Percentiles rank a stretch among this genome's conserved stretches.
Conservation (phyloP, 92 coral and sea anemone genomes). For the Porites lobata region DNA sequence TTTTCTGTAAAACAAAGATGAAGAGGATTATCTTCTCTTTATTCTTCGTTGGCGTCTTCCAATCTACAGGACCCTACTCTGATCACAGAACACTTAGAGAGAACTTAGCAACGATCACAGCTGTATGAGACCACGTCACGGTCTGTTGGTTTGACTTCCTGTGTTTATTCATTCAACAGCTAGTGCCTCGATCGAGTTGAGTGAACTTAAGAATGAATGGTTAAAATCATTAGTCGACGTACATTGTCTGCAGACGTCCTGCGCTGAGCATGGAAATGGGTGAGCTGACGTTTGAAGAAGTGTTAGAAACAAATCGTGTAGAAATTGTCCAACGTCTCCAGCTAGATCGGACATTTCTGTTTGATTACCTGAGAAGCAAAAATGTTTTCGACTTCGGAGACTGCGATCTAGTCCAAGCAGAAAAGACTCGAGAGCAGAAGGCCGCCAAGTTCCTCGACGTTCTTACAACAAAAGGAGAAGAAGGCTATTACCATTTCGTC, state of each 20-base stretch:
- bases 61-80: background rate
- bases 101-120: background rate
- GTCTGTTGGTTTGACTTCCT: conserved; percentile 15
- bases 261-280: conserved; percentile 50
- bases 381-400: conserved; percentile 83
- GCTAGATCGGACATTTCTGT: conserved; percentile 79
- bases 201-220: background rate
- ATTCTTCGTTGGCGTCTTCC: background rate
- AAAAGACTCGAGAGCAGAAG: conserved; percentile 76
- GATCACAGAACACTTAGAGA: background rate
- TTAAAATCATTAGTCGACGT: background rate
- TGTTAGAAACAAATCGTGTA: conserved; percentile 82
- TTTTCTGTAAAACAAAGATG: no score
- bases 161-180: background rate
- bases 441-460: conserved; percentile 86
- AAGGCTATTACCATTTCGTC: conserved; percentile 76
- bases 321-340: conserved; percentile 81
- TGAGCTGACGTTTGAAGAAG: conserved; percentile 56
- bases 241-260: background rate
- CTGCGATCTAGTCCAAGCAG: conserved; percentile 82
- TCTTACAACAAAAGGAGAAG: conserved; percentile 77
- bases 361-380: conserved; percentile 83
- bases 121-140: background rate
- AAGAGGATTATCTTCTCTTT: background rate
- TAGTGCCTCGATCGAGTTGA: no score